A percentile compares a stretch with the other conserved stretches of the same genome.
Conservation (phyloP, 2,888 invertebrate species). For the Osedax frankpressi region DNA sequence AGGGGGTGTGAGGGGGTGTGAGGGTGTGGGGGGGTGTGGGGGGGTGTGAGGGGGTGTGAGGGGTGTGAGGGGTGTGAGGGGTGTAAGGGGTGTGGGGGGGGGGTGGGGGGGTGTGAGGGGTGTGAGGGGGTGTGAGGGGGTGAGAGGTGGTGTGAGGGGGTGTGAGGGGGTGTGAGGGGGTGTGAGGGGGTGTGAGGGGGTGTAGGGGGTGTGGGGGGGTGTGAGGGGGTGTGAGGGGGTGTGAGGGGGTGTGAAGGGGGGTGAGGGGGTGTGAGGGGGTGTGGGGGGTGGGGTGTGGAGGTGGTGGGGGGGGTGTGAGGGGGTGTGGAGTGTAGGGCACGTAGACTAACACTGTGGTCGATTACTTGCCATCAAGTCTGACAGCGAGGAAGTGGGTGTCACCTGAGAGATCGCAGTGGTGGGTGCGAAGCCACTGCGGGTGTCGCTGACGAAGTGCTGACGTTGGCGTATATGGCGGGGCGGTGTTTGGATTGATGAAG, state of each 20-base stretch:
- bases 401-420: not conserved
- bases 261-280: conserved; percentile 77
- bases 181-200: conserved; percentile 57
- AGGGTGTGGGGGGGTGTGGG: not conserved
- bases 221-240: conserved; percentile 58
- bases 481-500: conserved; percentile 13
- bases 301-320: not conserved
- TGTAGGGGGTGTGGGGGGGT: conserved; percentile 45
- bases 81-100: not conserved
- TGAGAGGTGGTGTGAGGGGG: conserved; percentile 66
- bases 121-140: conserved; percentile 50
- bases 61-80: not conserved
- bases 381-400: too few species aligned
- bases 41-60: not conserved
- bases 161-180: conserved; percentile 76
- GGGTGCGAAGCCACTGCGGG: conserved; percentile 23
- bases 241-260: conserved; percentile 70
- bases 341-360: not conserved
- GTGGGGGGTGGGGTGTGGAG: not conserved
- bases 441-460: conserved; percentile 27
- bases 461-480: conserved; percentile 34
- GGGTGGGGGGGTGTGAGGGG: conserved; percentile 38
- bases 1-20: not conserved
- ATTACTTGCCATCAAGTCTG: not conserved
- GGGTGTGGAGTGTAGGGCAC: not conserved